Percentiles rank a stretch among this genome's conserved stretches.
These are phyloP conservation scores for Perithous albicinctus DNA, from an alignment of 2,888 invertebrate species.

Conservation along the genomic window DNA sequence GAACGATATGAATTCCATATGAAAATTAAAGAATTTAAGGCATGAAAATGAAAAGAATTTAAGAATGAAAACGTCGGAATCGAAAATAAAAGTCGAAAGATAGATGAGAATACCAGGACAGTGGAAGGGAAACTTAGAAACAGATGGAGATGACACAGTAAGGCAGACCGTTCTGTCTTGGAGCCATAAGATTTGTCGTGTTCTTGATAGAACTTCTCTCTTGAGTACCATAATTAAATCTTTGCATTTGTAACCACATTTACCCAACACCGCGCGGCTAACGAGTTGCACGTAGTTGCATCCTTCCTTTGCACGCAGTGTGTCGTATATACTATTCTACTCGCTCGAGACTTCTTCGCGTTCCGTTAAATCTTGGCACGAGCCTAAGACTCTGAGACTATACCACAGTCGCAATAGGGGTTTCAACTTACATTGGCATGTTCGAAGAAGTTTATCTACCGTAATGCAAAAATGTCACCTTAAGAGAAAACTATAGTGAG, in stretches of 20 bases:
- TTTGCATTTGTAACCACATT: constrained; percentile 73
- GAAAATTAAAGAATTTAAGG: not conserved
- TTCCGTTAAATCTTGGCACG: not conserved
- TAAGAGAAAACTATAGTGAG: no score
- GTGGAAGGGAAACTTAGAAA: constrained; percentile 14
- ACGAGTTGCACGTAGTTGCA: constrained; percentile 72
- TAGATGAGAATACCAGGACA: constrained; percentile 46
- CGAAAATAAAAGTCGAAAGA: constrained; percentile 3
- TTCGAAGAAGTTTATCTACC: not conserved
- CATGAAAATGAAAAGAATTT: not conserved
- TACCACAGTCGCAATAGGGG: not conserved
- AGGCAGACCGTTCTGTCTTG: constrained; percentile 20
- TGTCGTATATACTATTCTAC: not conserved
- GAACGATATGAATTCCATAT: not conserved
- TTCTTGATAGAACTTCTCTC: constrained; percentile 18
- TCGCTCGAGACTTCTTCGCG: constrained; percentile 11
- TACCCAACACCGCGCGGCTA: constrained; percentile 68
- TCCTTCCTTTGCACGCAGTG: constrained; percentile 55
- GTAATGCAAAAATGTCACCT: not conserved
- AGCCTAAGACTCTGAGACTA: constrained; percentile 6
- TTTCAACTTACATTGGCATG: not conserved
- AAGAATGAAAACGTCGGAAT: not conserved
- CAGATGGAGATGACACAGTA: not conserved
- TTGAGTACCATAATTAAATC: constrained; percentile 73
- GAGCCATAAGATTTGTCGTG: constrained; percentile 14